Percentiles rank a stretch among this genome's conserved stretches.
phyloP scores from a whole-genome alignment of 2,113 vertebrate species.

The Panthera uncia region DNA sequence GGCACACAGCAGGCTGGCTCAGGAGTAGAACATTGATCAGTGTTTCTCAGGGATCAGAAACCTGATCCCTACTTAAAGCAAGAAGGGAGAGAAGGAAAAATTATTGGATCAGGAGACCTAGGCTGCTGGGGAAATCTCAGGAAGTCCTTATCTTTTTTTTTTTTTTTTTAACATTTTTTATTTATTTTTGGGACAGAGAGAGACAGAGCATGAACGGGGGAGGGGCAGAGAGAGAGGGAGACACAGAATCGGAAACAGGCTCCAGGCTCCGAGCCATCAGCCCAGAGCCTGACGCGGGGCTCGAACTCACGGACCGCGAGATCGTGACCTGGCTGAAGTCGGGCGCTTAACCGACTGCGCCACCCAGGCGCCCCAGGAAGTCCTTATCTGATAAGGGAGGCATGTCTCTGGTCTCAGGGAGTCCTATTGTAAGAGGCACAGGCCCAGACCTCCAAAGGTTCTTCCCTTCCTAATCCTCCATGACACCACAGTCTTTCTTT shows the following conservation, averaged over 20 bases:
- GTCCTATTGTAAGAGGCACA: background rate
- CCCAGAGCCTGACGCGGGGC: no score
- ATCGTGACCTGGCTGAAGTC: no score
- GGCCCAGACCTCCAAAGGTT: background rate
- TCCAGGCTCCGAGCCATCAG: no score
- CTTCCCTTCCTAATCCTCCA: slow-evolving; percentile 2
- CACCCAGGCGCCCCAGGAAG: no score
- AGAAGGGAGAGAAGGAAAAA: background rate
- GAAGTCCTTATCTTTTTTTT: background rate
- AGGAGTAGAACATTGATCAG: background rate
- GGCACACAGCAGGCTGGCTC: background rate
- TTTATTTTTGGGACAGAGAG: no score
- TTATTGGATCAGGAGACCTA: background rate
- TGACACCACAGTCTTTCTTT: background rate
- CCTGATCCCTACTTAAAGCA: background rate
- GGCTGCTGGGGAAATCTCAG: background rate
- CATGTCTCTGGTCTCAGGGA: background rate
- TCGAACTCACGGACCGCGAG: no score
- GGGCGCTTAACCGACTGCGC: no score
- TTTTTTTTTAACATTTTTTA: no score
- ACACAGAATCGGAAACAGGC: no score
- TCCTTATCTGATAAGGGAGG: background rate
- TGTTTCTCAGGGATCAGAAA: background rate
- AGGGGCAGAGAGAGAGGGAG: no score
- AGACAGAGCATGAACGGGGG: no score